phyloP scores from a whole-genome alignment of 1,140 invertebrate species.

The Ctenoplectra terminalis region DNA sequence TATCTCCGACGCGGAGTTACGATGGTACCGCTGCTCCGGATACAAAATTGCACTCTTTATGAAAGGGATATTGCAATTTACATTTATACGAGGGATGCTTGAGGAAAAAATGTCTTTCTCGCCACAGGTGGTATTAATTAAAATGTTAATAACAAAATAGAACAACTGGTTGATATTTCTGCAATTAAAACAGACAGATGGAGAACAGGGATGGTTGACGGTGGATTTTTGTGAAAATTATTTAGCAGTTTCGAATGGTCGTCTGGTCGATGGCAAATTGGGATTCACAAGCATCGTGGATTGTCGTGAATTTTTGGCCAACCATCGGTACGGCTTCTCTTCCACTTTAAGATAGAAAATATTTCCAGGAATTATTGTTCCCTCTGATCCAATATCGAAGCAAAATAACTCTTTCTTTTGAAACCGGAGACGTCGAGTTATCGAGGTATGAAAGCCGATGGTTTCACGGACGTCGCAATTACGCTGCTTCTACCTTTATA shows the following conservation, averaged over 20 bases:
- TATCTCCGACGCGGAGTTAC: not conserved
- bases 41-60: conserved; percentile 43
- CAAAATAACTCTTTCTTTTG: conserved; percentile 63
- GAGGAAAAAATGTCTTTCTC: not conserved
- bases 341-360: conserved; percentile 30
- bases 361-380: conserved; percentile 60
- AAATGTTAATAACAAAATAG: conserved; percentile 37
- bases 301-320: conserved; percentile 47
- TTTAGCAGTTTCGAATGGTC: conserved; percentile 6
- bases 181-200: conserved; percentile 1
- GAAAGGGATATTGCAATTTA: conserved; percentile 42
- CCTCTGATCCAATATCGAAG: conserved; percentile 61
- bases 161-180: conserved; percentile 7
- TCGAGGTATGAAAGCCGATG: conserved; percentile 29
- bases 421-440: conserved; percentile 33
- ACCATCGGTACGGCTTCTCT: conserved; percentile 5
- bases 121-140: conserved; percentile 33
- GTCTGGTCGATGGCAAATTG: conserved; percentile 50
- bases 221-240: not conserved
- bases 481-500: conserved; percentile 3
- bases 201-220: not conserved
- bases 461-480: conserved; percentile 58
- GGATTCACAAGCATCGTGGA: conserved; percentile 10
- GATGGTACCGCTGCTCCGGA: not conserved
- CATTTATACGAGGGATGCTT: conserved; percentile 31